Evolutionary conservation across 2,113 vertebrate species (phyloP), one percentile per base, ranked within the genome.

Genomic region (Rhadina sibilatrix): DNA sequence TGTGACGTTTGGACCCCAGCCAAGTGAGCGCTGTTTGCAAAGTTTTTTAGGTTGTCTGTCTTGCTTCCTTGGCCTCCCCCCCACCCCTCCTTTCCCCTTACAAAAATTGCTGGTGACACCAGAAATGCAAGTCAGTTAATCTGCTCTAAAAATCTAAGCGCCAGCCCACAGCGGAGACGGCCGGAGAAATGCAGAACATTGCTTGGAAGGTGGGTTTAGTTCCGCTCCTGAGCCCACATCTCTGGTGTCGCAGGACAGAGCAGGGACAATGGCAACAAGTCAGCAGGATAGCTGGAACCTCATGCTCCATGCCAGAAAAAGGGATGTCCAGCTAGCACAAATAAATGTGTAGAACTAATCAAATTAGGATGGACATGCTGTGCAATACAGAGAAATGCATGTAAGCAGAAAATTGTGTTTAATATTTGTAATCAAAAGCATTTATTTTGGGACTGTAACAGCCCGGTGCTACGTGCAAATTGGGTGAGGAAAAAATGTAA

Each of bases 271-370:
- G 83, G 78, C 11, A 89, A 78, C 89, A 79, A 95, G 89, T 93
- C 97, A 97, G 96, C 96, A 96, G 94, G 97, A 95, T 46, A 91
- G 95, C 97, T 97, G 93, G 93, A 96, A 96, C 94, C 93, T 83
- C 90, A 38, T 61, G 44, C 72, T 78, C 85, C 57, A n/a, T 96
- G 96, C 96, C 95, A 96, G 95, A 94, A 97, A 94, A 80, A 1
- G 85, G 95, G 90, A 93, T 96, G 96, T 94, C 90, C 89, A 96
- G 87, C 92, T 96, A 96, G 96, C 90, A 83, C 89, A 97, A 97
- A 97, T 95, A 97, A 96, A 96, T 97, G 96, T 94, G 96, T 96
- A 97, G 95, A 96, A 93, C 95, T 97, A 97, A 97, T 97, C 97
- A 97, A 97, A 97, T 97, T 97, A 97, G 94, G 90, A 96, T 74